Evolutionary conservation across 2,797 vertebrate genomes (phyloP).

Genomic region (Gobionotothen gibberifrons): DNA sequence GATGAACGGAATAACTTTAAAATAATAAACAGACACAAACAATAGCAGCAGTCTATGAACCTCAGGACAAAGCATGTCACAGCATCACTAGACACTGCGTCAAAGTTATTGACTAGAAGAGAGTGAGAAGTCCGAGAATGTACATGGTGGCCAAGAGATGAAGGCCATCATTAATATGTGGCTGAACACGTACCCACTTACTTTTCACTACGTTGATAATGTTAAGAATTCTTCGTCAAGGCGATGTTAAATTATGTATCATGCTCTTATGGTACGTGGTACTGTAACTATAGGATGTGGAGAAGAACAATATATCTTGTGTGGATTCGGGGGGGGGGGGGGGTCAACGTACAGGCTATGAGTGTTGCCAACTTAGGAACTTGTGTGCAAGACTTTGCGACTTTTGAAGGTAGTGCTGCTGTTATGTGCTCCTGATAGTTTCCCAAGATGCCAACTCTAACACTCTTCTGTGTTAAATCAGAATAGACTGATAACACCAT

Average conservation of each 20-base stretch:
- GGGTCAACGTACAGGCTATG: too few relatives aligned
- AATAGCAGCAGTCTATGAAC: background rate
- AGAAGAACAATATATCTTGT: background rate
- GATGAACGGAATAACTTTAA: background rate
- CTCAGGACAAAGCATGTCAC: conserved; percentile 1
- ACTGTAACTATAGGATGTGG: background rate
- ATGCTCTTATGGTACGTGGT: background rate
- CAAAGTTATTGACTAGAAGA: background rate
- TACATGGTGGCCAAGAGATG: background rate
- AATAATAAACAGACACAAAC: conserved; percentile 4
- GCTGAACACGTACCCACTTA: background rate
- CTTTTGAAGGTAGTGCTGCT: too few relatives aligned
- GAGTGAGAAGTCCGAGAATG: conserved; percentile 1
- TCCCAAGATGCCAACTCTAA: background rate
- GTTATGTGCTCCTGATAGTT: too few relatives aligned
- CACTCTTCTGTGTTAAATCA: conserved; percentile 1
- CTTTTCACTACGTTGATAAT: background rate
- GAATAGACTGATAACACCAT: background rate
- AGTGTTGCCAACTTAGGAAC: too few relatives aligned
- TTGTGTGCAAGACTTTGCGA: too few relatives aligned
- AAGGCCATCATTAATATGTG: background rate
- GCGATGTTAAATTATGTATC: background rate
- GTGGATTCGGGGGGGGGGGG: too few relatives aligned
- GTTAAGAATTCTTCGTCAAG: background rate
- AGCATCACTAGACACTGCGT: background rate